These are phyloP conservation scores for Monarcha castaneiventris DNA, from an alignment of 2,113 vertebrate species.

Conservation along the genomic window DNA sequence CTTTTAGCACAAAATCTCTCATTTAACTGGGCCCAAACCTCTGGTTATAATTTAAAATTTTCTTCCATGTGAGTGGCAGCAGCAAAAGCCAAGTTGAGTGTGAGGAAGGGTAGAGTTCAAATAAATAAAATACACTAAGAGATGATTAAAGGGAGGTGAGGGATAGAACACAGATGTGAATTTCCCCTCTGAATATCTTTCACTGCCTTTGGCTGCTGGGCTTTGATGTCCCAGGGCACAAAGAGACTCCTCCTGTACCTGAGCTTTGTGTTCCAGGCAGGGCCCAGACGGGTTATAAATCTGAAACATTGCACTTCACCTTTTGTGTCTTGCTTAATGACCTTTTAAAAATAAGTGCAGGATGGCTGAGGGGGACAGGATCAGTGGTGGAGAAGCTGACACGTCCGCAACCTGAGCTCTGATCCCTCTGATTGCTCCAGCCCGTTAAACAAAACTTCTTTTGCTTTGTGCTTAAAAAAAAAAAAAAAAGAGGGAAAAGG, in stretches of 20 bases:
- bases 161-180: background rate
- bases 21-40: background rate
- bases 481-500: background rate
- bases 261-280: background rate
- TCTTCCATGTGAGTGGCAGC: background rate
- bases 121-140: background rate
- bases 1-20: background rate
- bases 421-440: conserved; percentile 8
- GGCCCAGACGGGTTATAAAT: conserved; percentile 15
- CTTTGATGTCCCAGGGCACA: background rate
- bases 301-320: conserved; percentile 40
- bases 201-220: background rate
- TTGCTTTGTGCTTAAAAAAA: background rate
- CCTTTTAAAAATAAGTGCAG: conserved; percentile 36
- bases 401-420: conserved; percentile 32
- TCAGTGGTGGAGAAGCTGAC: conserved; percentile 38
- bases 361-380: background rate
- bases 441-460: conserved; percentile 11
- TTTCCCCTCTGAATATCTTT: background rate
- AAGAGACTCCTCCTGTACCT: background rate
- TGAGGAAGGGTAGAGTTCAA: background rate
- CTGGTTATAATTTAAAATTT: background rate
- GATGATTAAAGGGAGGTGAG: background rate
- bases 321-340: conserved; percentile 42
- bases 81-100: background rate